Conservation (phyloP, 1,140 invertebrate genomes). For the Xylocopa sonorina region DNA sequence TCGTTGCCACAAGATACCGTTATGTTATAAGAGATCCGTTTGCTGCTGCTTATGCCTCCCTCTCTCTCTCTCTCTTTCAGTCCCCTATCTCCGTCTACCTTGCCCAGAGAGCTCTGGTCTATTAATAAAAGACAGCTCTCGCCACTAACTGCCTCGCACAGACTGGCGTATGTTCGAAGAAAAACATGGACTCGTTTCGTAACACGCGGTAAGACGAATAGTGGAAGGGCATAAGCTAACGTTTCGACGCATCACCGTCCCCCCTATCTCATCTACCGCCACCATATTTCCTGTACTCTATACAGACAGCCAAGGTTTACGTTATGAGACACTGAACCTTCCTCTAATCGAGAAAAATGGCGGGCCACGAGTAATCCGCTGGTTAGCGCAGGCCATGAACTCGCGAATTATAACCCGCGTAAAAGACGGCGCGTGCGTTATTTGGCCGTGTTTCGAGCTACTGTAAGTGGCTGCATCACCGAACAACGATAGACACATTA, state of each 20-base stretch:
- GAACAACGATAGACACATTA: neutral
- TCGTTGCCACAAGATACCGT: conserved; percentile 34
- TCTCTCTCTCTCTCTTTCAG: neutral
- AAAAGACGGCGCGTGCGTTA: neutral
- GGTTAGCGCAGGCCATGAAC: neutral
- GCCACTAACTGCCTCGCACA: conserved; percentile 36
- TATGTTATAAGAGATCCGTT: conserved; percentile 30
- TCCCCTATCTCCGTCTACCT: conserved; percentile 35
- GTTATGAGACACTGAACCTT: conserved; percentile 14
- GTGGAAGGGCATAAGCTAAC: conserved; percentile 7
- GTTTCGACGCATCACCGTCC: conserved; percentile 1
- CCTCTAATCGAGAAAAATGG: neutral
- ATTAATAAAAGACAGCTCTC: conserved; percentile 70
- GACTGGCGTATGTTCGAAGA: conserved; percentile 42
- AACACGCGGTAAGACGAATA: conserved; percentile 18
- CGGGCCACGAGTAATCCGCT: neutral
- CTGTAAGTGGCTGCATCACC: too few species aligned
- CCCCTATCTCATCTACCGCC: neutral
- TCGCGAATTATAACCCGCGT: too few species aligned
- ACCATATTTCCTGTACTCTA: neutral
- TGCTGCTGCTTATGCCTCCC: conserved; percentile 1
- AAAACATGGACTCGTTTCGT: conserved; percentile 56
- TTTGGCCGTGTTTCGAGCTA: neutral
- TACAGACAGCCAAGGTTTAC: too few species aligned
- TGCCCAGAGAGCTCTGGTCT: conserved; percentile 59